Conservation (phyloP, 2,113 vertebrate species). For the Heloderma charlesbogerti region DNA sequence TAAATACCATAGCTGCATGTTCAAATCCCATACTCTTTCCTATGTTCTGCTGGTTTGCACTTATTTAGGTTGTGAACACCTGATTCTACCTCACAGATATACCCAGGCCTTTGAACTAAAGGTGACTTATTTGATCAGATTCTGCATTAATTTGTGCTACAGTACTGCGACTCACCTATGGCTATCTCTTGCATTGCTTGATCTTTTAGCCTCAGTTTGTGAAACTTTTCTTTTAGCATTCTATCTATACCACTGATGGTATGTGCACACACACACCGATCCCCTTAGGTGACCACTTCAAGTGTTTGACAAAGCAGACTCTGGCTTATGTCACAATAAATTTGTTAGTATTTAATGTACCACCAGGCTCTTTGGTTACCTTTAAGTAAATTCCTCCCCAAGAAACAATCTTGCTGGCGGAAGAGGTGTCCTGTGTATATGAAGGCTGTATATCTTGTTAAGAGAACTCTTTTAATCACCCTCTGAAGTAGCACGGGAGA, state of each 20-base stretch:
- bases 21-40: too few species aligned
- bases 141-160: neutral
- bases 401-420: neutral
- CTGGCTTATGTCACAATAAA: neutral
- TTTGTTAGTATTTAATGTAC: neutral
- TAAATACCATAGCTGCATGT: too few species aligned
- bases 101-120: too few species aligned
- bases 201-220: neutral
- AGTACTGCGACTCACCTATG: too few species aligned
- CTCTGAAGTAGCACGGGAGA: constrained; percentile 38
- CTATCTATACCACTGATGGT: neutral
- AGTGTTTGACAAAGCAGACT: neutral
- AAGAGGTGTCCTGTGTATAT: neutral
- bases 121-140: neutral
- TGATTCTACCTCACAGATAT: too few species aligned
- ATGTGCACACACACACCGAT: neutral
- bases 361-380: neutral
- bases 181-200: neutral
- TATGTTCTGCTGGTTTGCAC: too few species aligned
- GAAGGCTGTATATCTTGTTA: neutral
- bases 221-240: neutral
- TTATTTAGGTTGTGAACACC: too few species aligned
- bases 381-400: constrained; percentile 22
- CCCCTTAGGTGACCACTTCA: neutral
- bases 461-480: constrained; percentile 40